Base-by-base conservation (phyloP, 2,113 vertebrate genomes). In the Oreocharis arfaki region DNA sequence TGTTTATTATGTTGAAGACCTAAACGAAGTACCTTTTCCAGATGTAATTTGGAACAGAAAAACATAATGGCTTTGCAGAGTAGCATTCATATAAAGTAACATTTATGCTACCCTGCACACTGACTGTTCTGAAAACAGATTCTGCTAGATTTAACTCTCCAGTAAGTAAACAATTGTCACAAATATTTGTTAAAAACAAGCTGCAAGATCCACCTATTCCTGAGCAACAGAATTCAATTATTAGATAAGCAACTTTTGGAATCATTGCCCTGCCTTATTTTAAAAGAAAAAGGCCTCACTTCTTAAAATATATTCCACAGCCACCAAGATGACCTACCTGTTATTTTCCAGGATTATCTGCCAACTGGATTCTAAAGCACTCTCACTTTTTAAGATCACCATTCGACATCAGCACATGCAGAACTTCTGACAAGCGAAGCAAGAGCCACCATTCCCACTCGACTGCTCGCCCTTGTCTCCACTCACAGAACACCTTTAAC, bases 391-490 rank as follows among this genome's bases (percentile, higher is more conserved):
- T 27, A 70, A 86, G 44, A 57, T 11, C 44, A 32, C 3, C 35
- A 49, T 17, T 75, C 0, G 1, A 59, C 41, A 70, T 42, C 49
- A 57, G 26, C 42, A 46, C 6, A 52, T 0, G 1, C 30, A 77
- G 63, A 28, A 80, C 33, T 71, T 77, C 27, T 0, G 0, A 56
- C 28, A 61, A 44, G 39, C 13, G 5, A 64, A 87, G 44, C 28
- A 71, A 53, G 19, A 79, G 21, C 13, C 39, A 60, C 33, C 50
- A 28, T 10, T 50, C 68, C 46, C 26, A 18, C 52, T 47, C 4
- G 50, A 33, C 39, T 47, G 63, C 44, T 33, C 0, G 2, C 11
- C 65, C 53, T 28, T 6, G 21, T 37, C 32, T 15, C 16, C 37
- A 20, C 41, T 53, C 63, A 83, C 3, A 76, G n/a, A 85, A 67